These are phyloP conservation scores for Sebastes nivosus DNA, from an alignment of 2,797 vertebrate genomes.

Conservation along the genomic window DNA sequence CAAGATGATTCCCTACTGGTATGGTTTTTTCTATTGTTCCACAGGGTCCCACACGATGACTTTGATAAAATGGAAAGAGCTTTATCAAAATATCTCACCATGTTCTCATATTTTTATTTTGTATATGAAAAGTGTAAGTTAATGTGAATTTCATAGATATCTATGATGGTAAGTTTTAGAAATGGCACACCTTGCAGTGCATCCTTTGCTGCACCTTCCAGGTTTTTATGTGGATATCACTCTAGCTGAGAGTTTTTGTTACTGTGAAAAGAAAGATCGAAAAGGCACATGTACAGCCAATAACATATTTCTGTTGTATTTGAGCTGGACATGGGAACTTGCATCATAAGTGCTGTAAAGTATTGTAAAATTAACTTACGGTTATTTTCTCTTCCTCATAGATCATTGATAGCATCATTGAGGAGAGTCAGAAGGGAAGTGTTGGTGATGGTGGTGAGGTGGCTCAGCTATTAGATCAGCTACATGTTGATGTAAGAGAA, in stretches of 20 bases:
- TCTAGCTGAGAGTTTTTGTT: not conserved
- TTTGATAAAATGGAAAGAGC: not conserved
- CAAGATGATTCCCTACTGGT: slow-evolving; percentile 83
- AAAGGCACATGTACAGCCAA: not conserved
- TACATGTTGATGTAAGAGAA: slow-evolving; percentile 54
- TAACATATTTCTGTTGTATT: not conserved
- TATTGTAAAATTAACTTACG: not conserved
- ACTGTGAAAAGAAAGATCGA: not conserved
- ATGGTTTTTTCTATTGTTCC: not conserved
- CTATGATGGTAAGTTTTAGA: not conserved
- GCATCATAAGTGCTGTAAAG: not conserved
- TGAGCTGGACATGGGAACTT: not conserved
- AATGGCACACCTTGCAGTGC: not conserved
- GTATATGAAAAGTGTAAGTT: not conserved
- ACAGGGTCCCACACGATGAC: not conserved
- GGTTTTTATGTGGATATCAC: not conserved
- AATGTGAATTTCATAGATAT: not conserved
- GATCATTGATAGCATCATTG: slow-evolving; percentile 98
- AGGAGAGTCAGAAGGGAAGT: slow-evolving; percentile 91
- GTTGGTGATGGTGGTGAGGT: slow-evolving; percentile 78
- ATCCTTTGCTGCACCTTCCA: not conserved
- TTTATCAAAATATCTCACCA: not conserved
- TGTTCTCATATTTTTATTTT: not conserved
- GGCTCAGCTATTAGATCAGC: slow-evolving; percentile 80
- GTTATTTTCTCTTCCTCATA: slow-evolving; percentile 63